Conservation (phyloP, 2,797 vertebrate species). For the Falco berigora region DNA sequence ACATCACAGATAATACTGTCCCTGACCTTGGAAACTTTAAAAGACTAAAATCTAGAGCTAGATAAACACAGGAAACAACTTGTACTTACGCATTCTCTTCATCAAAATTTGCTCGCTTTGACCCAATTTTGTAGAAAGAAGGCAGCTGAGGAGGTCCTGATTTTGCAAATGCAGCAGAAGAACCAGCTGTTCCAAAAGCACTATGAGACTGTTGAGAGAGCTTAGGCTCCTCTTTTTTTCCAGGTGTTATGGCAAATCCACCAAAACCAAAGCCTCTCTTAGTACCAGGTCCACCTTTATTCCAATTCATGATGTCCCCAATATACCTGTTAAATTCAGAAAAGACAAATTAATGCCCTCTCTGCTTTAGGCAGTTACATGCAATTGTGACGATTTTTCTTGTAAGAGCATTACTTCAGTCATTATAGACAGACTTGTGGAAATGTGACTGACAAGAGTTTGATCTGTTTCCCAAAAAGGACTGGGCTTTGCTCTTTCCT, state of each 20-base stretch:
- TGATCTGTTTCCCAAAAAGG: not conserved
- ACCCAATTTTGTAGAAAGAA: constrained; percentile 98
- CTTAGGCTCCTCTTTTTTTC: constrained; percentile 92
- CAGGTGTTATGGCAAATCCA: constrained; percentile 86
- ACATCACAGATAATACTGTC: not conserved
- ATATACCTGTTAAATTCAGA: constrained; percentile 18
- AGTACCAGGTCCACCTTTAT: constrained; percentile 90
- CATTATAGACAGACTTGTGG: not conserved
- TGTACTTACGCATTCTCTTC: constrained; percentile 96
- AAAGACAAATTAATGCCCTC: not conserved
- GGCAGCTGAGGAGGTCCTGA: constrained; percentile 85
- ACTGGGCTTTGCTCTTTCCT: not conserved
- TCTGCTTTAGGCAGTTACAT: not conserved
- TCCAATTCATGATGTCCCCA: constrained; percentile 90
- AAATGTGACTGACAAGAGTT: not conserved
- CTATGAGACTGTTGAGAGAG: constrained; percentile 81
- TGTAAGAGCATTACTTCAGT: not conserved
- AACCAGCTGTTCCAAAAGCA: constrained; percentile 79
- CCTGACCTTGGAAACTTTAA: not conserved
- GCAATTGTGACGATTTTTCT: not conserved
- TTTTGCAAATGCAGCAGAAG: constrained; percentile 84
- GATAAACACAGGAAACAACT: not conserved
- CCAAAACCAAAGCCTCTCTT: constrained; percentile 98
- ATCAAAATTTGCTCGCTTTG: constrained; percentile 94
- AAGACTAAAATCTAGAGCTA: not conserved